These are phyloP conservation scores for Diphyllodes magnificus DNA, from an alignment of 2,113 vertebrate genomes.

Conservation along the genomic window DNA sequence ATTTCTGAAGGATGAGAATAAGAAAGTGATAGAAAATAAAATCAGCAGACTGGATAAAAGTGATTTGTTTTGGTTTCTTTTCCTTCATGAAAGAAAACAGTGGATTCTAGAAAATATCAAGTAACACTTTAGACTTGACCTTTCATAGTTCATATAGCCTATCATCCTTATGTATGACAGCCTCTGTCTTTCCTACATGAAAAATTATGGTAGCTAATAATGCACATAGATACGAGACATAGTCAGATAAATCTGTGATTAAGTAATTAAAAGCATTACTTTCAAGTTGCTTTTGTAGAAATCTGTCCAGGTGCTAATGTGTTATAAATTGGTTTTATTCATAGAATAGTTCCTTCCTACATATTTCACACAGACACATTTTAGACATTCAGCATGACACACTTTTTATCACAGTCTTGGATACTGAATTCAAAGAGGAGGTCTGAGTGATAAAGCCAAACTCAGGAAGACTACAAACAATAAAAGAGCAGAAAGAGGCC, in stretches of 20 bases:
- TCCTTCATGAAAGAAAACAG: neutral
- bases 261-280: neutral
- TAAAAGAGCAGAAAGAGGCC: neutral
- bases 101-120: conserved; percentile 1
- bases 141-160: neutral
- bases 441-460: neutral
- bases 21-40: conserved; percentile 42
- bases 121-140: conserved; percentile 1
- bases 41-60: conserved; percentile 24
- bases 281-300: neutral
- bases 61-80: neutral
- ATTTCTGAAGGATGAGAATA: neutral
- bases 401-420: neutral
- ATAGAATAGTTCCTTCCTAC: neutral
- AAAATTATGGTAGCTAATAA: neutral
- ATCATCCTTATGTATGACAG: neutral
- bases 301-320: neutral
- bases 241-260: neutral
- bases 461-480: neutral
- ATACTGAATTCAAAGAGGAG: neutral
- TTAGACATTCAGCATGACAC: neutral
- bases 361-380: neutral
- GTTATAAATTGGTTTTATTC: neutral
- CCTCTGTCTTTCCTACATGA: neutral
- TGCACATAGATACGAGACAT: neutral